These are phyloP conservation scores for Solenodon paradoxus DNA, from an alignment of 2,113 vertebrate genomes.

Conservation along the genomic window DNA sequence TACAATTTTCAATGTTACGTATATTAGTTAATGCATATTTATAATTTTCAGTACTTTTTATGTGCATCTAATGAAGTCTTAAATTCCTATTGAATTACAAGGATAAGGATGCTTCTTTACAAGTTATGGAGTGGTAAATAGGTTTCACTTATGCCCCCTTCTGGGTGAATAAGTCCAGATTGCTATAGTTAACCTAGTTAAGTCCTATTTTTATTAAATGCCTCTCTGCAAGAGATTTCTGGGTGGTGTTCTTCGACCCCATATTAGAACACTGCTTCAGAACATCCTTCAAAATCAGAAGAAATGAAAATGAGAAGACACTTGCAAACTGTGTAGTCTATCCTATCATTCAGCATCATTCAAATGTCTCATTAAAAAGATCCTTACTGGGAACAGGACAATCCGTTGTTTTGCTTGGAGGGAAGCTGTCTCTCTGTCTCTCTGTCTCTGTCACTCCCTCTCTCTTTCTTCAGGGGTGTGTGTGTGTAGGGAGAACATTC, in stretches of 20 bases:
- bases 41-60: background rate
- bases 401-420: background rate
- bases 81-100: background rate
- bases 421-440: background rate
- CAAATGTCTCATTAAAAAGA: slow-evolving; percentile 37
- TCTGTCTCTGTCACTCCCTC: too few relatives aligned
- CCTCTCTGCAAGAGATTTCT: background rate
- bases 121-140: background rate
- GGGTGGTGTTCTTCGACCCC: background rate
- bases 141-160: slow-evolving; percentile 1
- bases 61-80: background rate
- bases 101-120: background rate
- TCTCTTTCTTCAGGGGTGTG: background rate
- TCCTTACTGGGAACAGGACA: background rate
- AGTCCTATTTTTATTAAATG: background rate
- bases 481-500: background rate
- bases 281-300: background rate
- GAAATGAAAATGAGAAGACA: background rate
- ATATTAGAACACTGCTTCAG: background rate
- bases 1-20: too few relatives aligned
- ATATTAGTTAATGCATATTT: too few relatives aligned
- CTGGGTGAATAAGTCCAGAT: background rate
- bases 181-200: background rate
- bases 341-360: background rate
- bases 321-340: background rate